Evolutionary conservation across 2,888 invertebrate genomes (phyloP).

Genomic region (Cyrtodaria siliqua): DNA sequence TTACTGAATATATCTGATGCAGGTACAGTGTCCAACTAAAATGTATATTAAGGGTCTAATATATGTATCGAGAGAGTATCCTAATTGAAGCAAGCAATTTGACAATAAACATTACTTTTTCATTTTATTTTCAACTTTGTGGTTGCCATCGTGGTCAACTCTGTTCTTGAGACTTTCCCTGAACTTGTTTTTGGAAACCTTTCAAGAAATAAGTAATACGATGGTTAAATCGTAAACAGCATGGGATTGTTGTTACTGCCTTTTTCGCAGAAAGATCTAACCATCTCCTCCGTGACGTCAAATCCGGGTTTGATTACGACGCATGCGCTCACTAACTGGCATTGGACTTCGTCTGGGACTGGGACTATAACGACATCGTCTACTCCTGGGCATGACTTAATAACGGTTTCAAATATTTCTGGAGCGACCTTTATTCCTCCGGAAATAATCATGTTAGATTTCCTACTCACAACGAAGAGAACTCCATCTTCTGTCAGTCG

Average conservation of each 20-base stretch:
- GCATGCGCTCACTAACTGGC: constrained; percentile 61
- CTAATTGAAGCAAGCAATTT: too few species aligned
- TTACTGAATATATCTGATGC: too few species aligned
- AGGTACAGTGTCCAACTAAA: too few species aligned
- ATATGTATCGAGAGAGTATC: too few species aligned
- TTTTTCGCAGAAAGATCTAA: constrained; percentile 23
- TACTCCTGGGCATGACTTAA: constrained; percentile 21
- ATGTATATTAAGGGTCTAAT: too few species aligned
- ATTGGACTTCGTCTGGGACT: constrained; percentile 45
- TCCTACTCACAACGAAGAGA: constrained; percentile 6
- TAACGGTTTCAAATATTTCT: constrained; percentile 24
- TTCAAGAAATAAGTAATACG: constrained; percentile 44
- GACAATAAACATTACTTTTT: too few species aligned
- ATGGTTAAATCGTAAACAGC: constrained; percentile 42
- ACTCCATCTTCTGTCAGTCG: background rate
- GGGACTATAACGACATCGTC: constrained; percentile 39
- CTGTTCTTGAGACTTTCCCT: constrained; percentile 39
- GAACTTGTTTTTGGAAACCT: constrained; percentile 42
- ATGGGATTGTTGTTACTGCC: constrained; percentile 21
- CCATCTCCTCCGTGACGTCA: constrained; percentile 35
- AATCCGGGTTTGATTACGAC: constrained; percentile 39
- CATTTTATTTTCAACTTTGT: too few species aligned
- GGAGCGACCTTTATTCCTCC: constrained; percentile 46
- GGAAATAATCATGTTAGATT: constrained; percentile 35
- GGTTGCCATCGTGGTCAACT: constrained; percentile 20